Evolutionary conservation across 2,888 invertebrate species (phyloP), one percentile per base, ranked within the genome.

Genomic region (Drosophila rellima): DNA sequence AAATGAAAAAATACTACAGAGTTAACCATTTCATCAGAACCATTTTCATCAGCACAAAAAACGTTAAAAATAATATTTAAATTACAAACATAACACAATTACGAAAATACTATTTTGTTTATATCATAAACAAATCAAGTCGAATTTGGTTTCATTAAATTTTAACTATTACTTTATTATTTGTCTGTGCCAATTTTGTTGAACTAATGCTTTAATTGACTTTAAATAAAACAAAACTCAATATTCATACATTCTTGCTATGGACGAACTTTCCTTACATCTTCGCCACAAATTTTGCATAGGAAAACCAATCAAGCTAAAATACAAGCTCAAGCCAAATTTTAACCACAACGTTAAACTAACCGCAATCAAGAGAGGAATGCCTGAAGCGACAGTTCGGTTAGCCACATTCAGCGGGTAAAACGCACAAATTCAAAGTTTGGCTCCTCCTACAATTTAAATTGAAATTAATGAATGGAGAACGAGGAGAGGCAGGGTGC

Each of bases 321-420:
- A 51, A 50, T 51, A 35, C n/a, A 40, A 40, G 8, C 37, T 17
- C 31, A 23, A 47, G 3, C 17, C 20, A 6, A 37, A 37, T 37
- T 18, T 42, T 29, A 68, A 56, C 35, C 47, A 33, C 18, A 40
- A 45, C 26, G 18, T 42, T 26, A 59, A 59, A 54, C 44, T 56
- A 70, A 63, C 73, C 84, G 63, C 78, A 81, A 70, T 76, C 76
- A 80, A 78, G 59, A 51, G 71, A 50, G 64, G 57, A 55, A 61
- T 54, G 40, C 70, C 70, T 44, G 40, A 50, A 64, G 76, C 70
- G 76, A 76, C 79, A 83, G 68, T 76, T 76, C 45, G 76, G 56
- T 78, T 70, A 42, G 45, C 63, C 66, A 57, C 63, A 67, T 54
- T 69, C 55, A 57, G 29, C 69, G 61, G 54, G 31, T 17, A 18